These are phyloP conservation scores for Sinopyrophorus schimmeli DNA, from an alignment of 2,888 invertebrate genomes.

Conservation along the genomic window DNA sequence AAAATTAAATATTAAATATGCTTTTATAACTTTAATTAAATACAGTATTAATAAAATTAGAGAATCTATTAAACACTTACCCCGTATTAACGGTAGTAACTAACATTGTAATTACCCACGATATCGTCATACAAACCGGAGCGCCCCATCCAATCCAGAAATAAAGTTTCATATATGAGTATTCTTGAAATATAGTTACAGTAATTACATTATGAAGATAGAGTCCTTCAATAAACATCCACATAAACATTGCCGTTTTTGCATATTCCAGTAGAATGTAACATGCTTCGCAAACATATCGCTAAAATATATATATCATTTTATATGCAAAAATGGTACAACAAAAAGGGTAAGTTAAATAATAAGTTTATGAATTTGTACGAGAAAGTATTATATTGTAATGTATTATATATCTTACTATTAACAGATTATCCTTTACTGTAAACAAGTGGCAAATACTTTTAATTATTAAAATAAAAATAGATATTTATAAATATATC, in stretches of 20 bases:
- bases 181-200: conserved; percentile 70
- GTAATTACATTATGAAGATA: conserved; percentile 86
- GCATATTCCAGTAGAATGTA: conserved; percentile 86
- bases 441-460: too few species aligned
- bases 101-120: conserved; percentile 68
- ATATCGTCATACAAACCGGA: conserved; percentile 67
- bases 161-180: conserved; percentile 65
- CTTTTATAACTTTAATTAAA: neutral
- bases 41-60: neutral
- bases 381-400: too few species aligned
- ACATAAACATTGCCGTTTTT: conserved; percentile 89
- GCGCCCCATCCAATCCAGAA: conserved; percentile 74
- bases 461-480: too few species aligned
- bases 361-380: too few species aligned
- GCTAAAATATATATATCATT: conserved; percentile 60
- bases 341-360: too few species aligned
- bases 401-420: too few species aligned
- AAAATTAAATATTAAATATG: neutral
- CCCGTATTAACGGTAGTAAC: conserved; percentile 41
- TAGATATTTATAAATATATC: too few species aligned
- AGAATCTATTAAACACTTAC: conserved; percentile 37
- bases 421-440: too few species aligned
- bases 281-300: conserved; percentile 75
- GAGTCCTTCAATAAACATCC: conserved; percentile 96
- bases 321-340: too few species aligned